Percentiles rank a stretch among this genome's conserved stretches.
These are phyloP conservation scores for Neomorphus geoffroyi DNA, from an alignment of 2,797 vertebrate species.

Conservation along the genomic window DNA sequence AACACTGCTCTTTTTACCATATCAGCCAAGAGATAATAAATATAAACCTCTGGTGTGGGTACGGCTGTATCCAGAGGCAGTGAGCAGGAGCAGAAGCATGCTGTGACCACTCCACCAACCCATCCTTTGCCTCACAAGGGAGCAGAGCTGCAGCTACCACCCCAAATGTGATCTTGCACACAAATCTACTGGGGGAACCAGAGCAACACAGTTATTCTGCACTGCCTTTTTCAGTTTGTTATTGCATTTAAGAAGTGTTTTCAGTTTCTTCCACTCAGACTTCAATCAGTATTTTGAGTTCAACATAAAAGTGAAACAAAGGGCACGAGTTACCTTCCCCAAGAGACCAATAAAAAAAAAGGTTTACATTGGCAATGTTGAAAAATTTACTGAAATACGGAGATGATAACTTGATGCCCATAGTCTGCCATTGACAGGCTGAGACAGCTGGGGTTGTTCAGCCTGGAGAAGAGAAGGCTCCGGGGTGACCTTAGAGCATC, in stretches of 20 bases:
- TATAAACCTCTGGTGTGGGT: neutral
- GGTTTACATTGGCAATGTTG: neutral
- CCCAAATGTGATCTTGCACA: neutral
- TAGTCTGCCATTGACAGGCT: fast-evolving
- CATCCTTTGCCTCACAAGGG: neutral
- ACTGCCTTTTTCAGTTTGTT: neutral
- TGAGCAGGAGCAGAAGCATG: neutral
- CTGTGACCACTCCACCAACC: neutral
- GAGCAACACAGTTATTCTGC: neutral
- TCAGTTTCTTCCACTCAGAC: neutral
- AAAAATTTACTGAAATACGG: neutral
- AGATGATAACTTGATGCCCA: neutral
- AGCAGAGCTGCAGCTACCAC: neutral
- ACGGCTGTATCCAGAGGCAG: neutral
- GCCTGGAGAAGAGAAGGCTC: too few species aligned
- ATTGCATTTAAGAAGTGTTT: neutral
- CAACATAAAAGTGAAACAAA: neutral
- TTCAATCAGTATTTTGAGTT: neutral
- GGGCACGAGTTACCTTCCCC: neutral
- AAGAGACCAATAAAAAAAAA: fast-evolving
- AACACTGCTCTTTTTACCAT: neutral
- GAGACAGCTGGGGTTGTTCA: too few species aligned
- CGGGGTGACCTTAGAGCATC: too few species aligned
- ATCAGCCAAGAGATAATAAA: neutral
- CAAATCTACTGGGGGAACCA: neutral